Evolutionary conservation across 2,888 invertebrate species (phyloP), one percentile per base, ranked within the genome.

Genomic region (Oasisia sp.): DNA sequence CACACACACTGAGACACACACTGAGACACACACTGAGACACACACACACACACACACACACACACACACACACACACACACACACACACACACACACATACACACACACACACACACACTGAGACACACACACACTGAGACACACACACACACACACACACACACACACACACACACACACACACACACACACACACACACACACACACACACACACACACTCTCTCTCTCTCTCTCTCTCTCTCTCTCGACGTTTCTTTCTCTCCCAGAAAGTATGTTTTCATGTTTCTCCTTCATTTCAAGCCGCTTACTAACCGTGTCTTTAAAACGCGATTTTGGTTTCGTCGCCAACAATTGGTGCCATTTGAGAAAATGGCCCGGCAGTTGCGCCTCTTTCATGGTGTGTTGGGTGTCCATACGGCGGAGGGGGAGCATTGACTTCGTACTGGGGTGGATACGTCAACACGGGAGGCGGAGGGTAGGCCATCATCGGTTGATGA

Each of bases 131-230:
- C 45, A 8, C 45, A 45, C 45, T 45, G 7, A 45, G 7, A 8
- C 45, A 45, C 45, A 8, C 45, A 45, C 45, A 8, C 45, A 45
- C 45, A 8, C 45, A 74, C 38, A 5, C 32, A 74, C 38, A 58
- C 58, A 74, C 38, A 8, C 89, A 74, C 89, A 58, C 91, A 91
- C 91, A 91, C 91, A 91, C 91, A 58, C 89, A 91, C 74, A 91
- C 89, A 74, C 74, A 74, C 89, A 91, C 89, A 91, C 91, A 91
- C 89, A 91, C 58, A 91, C 91, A 91, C 91, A 91, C 89, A 91
- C 91, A 74, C 91, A 74, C 45, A 74, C 89, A 91, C 32, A 91
- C 89, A 91, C 27, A 74, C 45, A 91, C 45, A 89, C n/a, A 38
- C 38, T 38, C 38, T 38, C 38, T 38, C 38, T 38, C 38, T 38